Evolutionary conservation across 2,113 vertebrate genomes (phyloP).

Genomic region (Chaenocephalus aceratus): DNA sequence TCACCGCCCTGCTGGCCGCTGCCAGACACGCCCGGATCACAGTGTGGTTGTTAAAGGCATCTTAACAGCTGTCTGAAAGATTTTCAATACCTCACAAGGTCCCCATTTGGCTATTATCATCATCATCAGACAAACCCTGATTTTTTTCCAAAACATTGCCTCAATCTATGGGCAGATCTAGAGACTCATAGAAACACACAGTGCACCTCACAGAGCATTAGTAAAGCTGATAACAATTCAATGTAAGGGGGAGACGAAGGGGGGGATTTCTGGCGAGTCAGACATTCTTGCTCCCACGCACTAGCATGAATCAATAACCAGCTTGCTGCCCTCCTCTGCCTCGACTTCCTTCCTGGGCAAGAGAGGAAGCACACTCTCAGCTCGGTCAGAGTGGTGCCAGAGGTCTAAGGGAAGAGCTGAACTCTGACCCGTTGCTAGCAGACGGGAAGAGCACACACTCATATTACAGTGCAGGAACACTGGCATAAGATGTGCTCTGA

Average conservation of each 20-base stretch:
- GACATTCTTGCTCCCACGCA: conserved; percentile 78
- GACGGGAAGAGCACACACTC: conserved; percentile 48
- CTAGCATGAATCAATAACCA: conserved; percentile 83
- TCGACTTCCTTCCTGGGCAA: conserved; percentile 54
- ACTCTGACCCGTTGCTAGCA: conserved; percentile 61
- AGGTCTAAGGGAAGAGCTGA: conserved; percentile 63
- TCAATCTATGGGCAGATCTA: conserved; percentile 44
- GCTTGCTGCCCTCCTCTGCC: conserved; percentile 69
- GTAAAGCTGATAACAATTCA: conserved; percentile 65
- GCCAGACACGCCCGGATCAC: conserved; percentile 61
- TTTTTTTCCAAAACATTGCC: conserved; percentile 68
- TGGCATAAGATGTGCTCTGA: conserved; percentile 48
- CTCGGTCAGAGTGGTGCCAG: conserved; percentile 68
- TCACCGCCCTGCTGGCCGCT: conserved; percentile 63
- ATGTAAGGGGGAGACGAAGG: conserved; percentile 23
- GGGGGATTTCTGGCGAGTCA: conserved; percentile 82
- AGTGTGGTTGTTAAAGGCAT: conserved; percentile 62
- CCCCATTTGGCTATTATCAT: conserved; percentile 62
- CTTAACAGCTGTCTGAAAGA: conserved; percentile 66
- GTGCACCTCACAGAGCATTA: conserved; percentile 55
- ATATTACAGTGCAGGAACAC: conserved; percentile 22
- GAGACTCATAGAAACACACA: conserved; percentile 64
- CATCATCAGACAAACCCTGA: conserved; percentile 69
- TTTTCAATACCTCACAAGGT: conserved; percentile 56
- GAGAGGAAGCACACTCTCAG: conserved; percentile 50